A percentile compares a stretch with the other conserved stretches of the same genome.
These are phyloP conservation scores for Nemapogon koenigi DNA, from an alignment of 2,888 invertebrate genomes.

Conservation along the genomic window DNA sequence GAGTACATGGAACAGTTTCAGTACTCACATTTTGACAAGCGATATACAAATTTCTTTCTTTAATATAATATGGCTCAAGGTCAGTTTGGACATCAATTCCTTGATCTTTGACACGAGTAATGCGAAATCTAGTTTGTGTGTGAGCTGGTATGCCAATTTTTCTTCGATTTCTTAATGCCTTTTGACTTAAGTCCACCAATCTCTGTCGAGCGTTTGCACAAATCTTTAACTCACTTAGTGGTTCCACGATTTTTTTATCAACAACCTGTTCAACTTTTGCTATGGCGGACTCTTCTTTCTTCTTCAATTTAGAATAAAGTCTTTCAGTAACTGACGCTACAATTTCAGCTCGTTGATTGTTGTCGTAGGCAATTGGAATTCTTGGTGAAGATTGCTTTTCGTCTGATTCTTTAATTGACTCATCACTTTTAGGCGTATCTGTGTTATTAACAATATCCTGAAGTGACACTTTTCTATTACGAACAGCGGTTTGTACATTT, in stretches of 20 bases:
- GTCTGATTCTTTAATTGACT: constrained; percentile 6
- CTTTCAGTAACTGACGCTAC: constrained; percentile 75
- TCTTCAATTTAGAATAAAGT: constrained; percentile 65
- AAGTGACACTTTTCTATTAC: neutral
- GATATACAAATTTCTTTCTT: constrained; percentile 30
- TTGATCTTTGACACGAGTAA: constrained; percentile 63
- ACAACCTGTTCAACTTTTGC: constrained; percentile 42
- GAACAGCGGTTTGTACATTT: neutral
- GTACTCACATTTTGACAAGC: constrained; percentile 38
- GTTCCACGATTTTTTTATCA: constrained; percentile 47
- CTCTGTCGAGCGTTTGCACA: constrained; percentile 66
- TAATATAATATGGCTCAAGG: constrained; percentile 41
- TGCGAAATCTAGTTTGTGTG: constrained; percentile 63
- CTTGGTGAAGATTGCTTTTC: constrained; percentile 22
- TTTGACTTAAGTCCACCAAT: constrained; percentile 65
- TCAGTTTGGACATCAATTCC: constrained; percentile 61
- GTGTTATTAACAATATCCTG: neutral
- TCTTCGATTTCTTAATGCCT: constrained; percentile 59
- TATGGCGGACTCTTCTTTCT: constrained; percentile 52
- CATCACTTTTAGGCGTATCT: neutral
- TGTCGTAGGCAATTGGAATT: constrained; percentile 40
- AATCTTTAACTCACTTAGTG: constrained; percentile 60
- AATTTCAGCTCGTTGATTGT: constrained; percentile 68
- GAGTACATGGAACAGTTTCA: constrained; percentile 48
- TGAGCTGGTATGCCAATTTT: constrained; percentile 58